Conservation (phyloP, 2,888 invertebrate species). For the Brenthis daphne region DNA sequence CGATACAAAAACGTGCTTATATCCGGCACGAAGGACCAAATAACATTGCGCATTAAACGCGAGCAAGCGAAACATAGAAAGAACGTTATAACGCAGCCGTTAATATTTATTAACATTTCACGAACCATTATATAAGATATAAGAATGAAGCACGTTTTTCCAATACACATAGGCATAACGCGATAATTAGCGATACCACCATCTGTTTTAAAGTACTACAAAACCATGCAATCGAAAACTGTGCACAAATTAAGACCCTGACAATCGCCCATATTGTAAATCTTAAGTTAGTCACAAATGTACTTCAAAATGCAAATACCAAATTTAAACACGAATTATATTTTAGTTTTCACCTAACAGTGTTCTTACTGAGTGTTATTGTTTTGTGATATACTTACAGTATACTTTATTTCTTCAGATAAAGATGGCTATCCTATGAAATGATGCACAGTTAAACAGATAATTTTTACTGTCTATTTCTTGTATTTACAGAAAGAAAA, state of each 20-base stretch:
- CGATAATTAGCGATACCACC: slow-evolving; percentile 62
- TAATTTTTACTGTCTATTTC: slow-evolving; percentile 85
- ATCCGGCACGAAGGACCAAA: slow-evolving; percentile 40
- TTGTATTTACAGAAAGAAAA: slow-evolving; percentile 77
- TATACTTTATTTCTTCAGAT: slow-evolving; percentile 82
- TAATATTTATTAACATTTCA: neutral
- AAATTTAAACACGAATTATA: slow-evolving; percentile 55
- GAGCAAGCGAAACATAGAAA: too few species aligned
- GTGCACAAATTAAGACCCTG: slow-evolving; percentile 60
- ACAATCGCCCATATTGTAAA: slow-evolving; percentile 50
- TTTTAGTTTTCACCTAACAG: slow-evolving; percentile 77
- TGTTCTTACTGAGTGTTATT: slow-evolving; percentile 81
- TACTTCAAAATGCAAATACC: slow-evolving; percentile 58
- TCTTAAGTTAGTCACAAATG: slow-evolving; percentile 63
- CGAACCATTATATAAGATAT: neutral
- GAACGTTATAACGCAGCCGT: neutral
- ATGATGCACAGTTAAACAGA: slow-evolving; percentile 90
- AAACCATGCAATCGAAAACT: slow-evolving; percentile 70
- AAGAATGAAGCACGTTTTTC: slow-evolving; percentile 52
- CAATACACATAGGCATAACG: slow-evolving; percentile 57
- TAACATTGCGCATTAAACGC: neutral
- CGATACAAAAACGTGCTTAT: slow-evolving; percentile 57
- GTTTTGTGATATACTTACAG: slow-evolving; percentile 82
- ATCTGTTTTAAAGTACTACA: slow-evolving; percentile 68
- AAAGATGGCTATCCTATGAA: slow-evolving; percentile 87